These are phyloP conservation scores for Zosterops japonicus DNA, from an alignment of 2,113 vertebrate species.

Conservation along the genomic window DNA sequence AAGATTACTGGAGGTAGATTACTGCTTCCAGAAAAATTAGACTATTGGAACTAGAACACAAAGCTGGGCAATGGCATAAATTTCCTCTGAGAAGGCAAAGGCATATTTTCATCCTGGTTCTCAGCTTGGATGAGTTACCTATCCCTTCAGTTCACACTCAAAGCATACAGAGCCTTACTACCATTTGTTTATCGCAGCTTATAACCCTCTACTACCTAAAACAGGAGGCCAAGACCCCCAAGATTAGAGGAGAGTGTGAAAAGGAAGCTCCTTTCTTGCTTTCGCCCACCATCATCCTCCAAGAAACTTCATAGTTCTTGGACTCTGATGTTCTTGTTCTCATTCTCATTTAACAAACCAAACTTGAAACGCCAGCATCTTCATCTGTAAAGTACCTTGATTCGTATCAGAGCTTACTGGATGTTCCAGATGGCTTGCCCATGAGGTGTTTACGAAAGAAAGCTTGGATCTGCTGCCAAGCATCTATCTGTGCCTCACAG, in stretches of 20 bases:
- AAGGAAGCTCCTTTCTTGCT: not conserved
- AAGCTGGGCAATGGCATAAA: not conserved
- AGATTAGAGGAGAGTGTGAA: not conserved
- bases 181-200: not conserved
- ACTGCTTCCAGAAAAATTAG: not conserved
- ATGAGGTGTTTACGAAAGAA: slow-evolving; percentile 80
- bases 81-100: not conserved
- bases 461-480: slow-evolving; percentile 80
- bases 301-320: not conserved
- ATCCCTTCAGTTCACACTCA: not conserved
- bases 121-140: not conserved
- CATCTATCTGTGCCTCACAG: slow-evolving; percentile 80
- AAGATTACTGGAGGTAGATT: not conserved
- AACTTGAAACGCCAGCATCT: not conserved
- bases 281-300: rapidly evolving
- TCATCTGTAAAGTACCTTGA: not conserved
- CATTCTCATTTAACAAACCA: not conserved
- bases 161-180: not conserved
- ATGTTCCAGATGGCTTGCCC: not conserved
- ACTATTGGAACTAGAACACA: not conserved
- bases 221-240: not conserved
- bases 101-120: not conserved
- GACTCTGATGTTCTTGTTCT: not conserved
- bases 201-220: not conserved
- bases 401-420: slow-evolving; percentile 44